Conservation (phyloP, 1,140 invertebrate species). For the Sitophilus oryzae region DNA sequence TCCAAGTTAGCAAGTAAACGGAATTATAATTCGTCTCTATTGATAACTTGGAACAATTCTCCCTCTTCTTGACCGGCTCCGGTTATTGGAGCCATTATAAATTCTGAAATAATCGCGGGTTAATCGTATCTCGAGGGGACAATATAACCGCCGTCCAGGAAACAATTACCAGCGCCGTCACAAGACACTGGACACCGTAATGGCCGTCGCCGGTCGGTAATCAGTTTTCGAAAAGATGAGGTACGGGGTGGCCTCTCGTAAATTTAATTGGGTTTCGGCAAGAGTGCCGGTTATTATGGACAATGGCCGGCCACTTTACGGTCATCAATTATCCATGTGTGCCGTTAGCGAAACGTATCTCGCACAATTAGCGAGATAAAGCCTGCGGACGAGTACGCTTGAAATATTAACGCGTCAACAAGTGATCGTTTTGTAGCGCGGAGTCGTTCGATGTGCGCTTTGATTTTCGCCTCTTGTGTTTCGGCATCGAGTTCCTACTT, state of each 20-base stretch:
- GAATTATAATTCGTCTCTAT: too few relatives aligned
- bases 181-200: constrained; percentile 27
- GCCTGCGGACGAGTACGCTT: constrained; percentile 14
- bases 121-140: constrained; percentile 22
- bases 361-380: constrained; percentile 17
- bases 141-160: constrained; percentile 27
- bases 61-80: too few relatives aligned
- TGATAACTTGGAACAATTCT: too few relatives aligned
- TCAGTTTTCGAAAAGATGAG: constrained; percentile 24
- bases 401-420: constrained; percentile 26
- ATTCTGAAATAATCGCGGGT: constrained; percentile 15
- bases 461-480: too few relatives aligned
- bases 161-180: constrained; percentile 27
- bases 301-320: constrained; percentile 25
- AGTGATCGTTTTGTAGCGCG: constrained; percentile 18
- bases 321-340: constrained; percentile 24
- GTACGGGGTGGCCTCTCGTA: constrained; percentile 21
- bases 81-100: too few relatives aligned
- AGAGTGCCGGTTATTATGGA: constrained; percentile 22
- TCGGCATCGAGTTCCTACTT: too few relatives aligned
- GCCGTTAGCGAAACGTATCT: constrained; percentile 23
- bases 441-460: not conserved
- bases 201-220: constrained; percentile 25
- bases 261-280: constrained; percentile 23
- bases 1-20: too few relatives aligned